phyloP scores from a whole-genome alignment of 2,888 invertebrate genomes.

The Clusia tigrina region DNA sequence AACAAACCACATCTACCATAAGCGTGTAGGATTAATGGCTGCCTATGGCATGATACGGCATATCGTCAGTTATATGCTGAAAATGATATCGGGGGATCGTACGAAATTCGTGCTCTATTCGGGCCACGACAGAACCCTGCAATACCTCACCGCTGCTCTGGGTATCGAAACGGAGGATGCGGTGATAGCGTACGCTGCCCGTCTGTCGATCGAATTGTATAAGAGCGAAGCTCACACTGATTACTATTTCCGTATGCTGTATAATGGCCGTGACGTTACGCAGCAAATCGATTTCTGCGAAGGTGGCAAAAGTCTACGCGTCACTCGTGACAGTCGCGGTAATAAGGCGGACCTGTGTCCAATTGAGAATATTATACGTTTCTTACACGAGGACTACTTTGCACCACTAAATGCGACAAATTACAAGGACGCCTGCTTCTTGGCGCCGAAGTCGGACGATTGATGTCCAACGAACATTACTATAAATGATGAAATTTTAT shows the following conservation, averaged over 20 bases:
- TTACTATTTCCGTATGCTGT: constrained; percentile 83
- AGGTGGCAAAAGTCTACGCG: constrained; percentile 67
- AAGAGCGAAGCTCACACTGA: constrained; percentile 71
- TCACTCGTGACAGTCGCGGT: constrained; percentile 66
- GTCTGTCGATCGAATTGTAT: constrained; percentile 89
- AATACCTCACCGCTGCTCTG: constrained; percentile 81
- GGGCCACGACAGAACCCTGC: constrained; percentile 91
- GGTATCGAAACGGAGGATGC: constrained; percentile 69
- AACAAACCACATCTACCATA: constrained; percentile 68
- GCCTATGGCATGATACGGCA: constrained; percentile 86
- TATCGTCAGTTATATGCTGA: constrained; percentile 81
- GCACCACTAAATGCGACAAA: constrained; percentile 84
- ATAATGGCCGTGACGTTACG: constrained; percentile 88
- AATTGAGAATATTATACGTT: constrained; percentile 86
- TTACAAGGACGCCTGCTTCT: constrained; percentile 82
- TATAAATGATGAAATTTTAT: not conserved
- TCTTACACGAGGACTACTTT: constrained; percentile 88
- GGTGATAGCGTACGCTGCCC: constrained; percentile 84
- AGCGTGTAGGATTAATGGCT: constrained; percentile 73
- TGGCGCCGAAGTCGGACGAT: constrained; percentile 59
- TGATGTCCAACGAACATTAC: constrained; percentile 32
- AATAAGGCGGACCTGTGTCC: constrained; percentile 76
- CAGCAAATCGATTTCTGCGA: constrained; percentile 82
- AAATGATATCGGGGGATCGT: constrained; percentile 79
- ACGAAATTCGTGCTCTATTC: constrained; percentile 84